Base-by-base conservation (phyloP, 2,797 vertebrate species). In the Clarias platycephalus region DNA sequence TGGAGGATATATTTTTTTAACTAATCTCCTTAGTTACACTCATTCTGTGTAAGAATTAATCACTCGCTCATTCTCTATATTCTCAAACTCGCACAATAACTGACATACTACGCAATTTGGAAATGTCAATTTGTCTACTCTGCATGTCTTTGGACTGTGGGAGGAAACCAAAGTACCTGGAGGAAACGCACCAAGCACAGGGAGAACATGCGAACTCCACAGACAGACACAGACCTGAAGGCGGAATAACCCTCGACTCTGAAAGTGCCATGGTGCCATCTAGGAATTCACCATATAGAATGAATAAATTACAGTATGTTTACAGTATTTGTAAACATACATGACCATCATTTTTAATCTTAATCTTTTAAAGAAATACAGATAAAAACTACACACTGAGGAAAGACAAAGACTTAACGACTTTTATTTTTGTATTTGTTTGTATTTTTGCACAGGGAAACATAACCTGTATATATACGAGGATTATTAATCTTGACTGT, bases 391-490 rank as follows among this genome's bases (percentile, higher is more conserved):
- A 68, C 15, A 18, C 62, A 68, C 49, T 70, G 24, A 55, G 22
- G 34, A 78, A 63, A 57, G 40, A 57, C 44, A 83, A 70, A 87
- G 64, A 40, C 9, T 62, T 74, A 0, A 83, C 85, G 34, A 72
- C 60, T 81, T 40, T n/a, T 13, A 64, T 89, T 85, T 88, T 89
- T 84, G 89, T 85, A 87, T 10, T 72, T 40, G 37, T 40, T 40
- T 8, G 37, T 60, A 85, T 72, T n/a, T 44, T 71, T 70, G 55
- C 83, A 62, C 83, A 82, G 67, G 70, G 60, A 18, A 83, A 31
- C 31, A 83, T 93, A 93, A 94, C 94, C 94, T 93, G 85, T 90
- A 79, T 81, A 49, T 31, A 93, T 89, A 86, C 85, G 88, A 87
- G 91, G 90, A 91, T 93, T 93, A 90, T 88, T 94, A 94, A 83